Evolutionary conservation across 2,888 invertebrate species (phyloP).

Genomic region (Drosophila buzzatii): DNA sequence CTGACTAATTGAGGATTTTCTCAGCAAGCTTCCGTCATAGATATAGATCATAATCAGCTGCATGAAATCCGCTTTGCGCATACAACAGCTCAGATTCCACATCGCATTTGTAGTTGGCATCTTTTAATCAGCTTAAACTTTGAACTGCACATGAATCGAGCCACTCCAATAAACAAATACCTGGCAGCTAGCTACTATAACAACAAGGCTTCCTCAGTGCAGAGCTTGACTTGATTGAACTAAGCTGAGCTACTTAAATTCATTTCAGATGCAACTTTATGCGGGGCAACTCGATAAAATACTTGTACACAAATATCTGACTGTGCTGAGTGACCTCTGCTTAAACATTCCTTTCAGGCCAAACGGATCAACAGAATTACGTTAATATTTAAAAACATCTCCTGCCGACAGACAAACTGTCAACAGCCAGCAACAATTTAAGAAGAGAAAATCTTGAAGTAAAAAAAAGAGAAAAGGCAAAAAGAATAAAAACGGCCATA

Average conservation of each 20-base stretch:
- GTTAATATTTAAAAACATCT: slow-evolving; percentile 2
- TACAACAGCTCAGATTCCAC: neutral
- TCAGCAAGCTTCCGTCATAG: neutral
- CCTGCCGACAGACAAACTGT: neutral
- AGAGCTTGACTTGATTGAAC: neutral
- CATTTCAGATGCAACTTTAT: neutral
- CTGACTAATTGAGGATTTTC: neutral
- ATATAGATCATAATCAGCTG: neutral
- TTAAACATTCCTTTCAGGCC: neutral
- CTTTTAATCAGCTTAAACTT: neutral
- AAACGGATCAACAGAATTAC: neutral
- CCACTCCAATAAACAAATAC: neutral
- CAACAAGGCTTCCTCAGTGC: neutral
- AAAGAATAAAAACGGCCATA: slow-evolving; percentile 29
- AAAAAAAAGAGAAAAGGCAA: neutral
- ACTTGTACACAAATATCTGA: neutral
- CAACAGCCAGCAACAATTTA: slow-evolving; percentile 5
- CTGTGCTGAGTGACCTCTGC: neutral
- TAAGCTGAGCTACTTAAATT: neutral
- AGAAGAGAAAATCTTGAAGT: slow-evolving; percentile 8
- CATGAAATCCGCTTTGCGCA: neutral
- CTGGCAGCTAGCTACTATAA: too few species aligned
- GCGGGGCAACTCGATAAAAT: neutral
- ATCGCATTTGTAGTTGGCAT: neutral
- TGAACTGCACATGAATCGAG: neutral